Evolutionary conservation across 2,888 invertebrate genomes (phyloP), one percentile per base, ranked within the genome.

Genomic region (Volucella inanis): DNA sequence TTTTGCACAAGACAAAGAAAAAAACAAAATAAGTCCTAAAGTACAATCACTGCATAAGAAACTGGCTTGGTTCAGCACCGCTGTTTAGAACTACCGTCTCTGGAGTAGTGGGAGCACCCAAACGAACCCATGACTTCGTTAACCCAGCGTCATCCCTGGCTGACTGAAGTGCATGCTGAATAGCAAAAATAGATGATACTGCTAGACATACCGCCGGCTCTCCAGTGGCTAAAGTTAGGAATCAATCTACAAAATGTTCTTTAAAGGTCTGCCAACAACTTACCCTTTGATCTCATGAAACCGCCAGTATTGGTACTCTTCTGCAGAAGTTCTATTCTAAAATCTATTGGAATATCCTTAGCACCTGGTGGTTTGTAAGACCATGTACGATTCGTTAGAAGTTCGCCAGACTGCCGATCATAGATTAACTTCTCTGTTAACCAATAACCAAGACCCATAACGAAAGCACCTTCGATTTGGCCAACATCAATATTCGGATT

Each of bases 331-430:
- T 94, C 94, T 4, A 96, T 93, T 84, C 96, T 94, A 88, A 96
- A 95, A 90, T 96, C 96, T 14, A 94, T 93, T 0, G 96, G 96
- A 88, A 96, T 96, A 87, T 96, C 96, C 89, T 95, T 96, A 0
- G 94, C 94, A 0, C 96, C 96, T 0, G 96, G 96, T 0, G 97
- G 97, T 92, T 96, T 96, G 89, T 96, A 96, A 61, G 94, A 95
- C 97, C 97, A 97, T 2, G 97, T 97, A 65, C 96, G 94, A 88
- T 95, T 94, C 0, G 96, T 96, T 8, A 96, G 92, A 8, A 96
- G 90, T 87, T 93, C 93, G 0, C 97, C 97, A 3, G 94, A 94
- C 12, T 92, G 89, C 3, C 93, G 92, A 87, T 96, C 94, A 81
- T 94, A 95, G 0, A 95, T 91, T 22, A 95, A 90, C 87, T 96